A percentile compares a stretch with the other conserved stretches of the same genome.
These are phyloP conservation scores for Drosophila orosa DNA, from an alignment of 1,140 invertebrate genomes.

Conservation along the genomic window DNA sequence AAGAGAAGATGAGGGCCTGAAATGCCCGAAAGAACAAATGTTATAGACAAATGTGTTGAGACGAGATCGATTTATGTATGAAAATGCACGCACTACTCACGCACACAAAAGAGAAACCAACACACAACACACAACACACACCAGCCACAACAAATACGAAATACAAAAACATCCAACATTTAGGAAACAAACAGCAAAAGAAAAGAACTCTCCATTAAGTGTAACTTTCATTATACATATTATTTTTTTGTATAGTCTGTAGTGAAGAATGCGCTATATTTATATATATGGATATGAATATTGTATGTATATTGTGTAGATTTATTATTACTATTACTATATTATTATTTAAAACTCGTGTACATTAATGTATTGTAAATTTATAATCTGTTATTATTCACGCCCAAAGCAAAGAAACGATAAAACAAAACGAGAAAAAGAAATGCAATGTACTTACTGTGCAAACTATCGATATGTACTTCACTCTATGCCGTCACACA, in stretches of 20 bases:
- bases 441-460: conserved; percentile 62
- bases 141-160: conserved; percentile 7
- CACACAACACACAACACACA: conserved; percentile 23
- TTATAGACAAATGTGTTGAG: conserved; percentile 36
- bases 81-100: conserved; percentile 32
- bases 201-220: conserved; percentile 69
- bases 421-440: conserved; percentile 25
- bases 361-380: conserved; percentile 80
- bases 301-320: conserved; percentile 71
- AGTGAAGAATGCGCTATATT: conserved; percentile 58
- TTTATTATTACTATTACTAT: conserved; percentile 64
- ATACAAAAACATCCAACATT: conserved; percentile 9
- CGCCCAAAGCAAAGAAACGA: conserved; percentile 55
- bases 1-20: conserved; percentile 2
- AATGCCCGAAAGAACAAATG: conserved; percentile 32
- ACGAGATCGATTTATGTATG: conserved; percentile 30
- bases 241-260: conserved; percentile 57
- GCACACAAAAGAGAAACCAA: conserved; percentile 25
- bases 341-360: conserved; percentile 69
- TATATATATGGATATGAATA: conserved; percentile 58
- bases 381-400: conserved; percentile 75
- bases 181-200: conserved; percentile 18
- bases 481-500: conserved; percentile 3
- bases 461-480: conserved; percentile 13
- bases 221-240: conserved; percentile 65